Base-by-base conservation (phyloP, 2,888 invertebrate genomes). In the Drosophila multiciliata region DNA sequence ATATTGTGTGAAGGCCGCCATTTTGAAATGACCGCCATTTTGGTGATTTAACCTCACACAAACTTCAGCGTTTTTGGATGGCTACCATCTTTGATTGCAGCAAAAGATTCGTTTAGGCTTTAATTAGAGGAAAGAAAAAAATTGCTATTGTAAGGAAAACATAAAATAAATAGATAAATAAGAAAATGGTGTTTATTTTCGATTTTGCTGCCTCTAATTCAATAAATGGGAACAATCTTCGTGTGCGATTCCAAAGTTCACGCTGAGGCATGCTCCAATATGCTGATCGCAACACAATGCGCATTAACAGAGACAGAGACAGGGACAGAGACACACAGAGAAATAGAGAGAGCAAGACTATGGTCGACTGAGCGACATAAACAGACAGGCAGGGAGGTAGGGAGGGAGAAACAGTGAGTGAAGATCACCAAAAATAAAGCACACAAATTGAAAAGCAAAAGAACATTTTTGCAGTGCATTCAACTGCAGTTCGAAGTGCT, bases 211-310 rank as follows among this genome's bases (percentile, higher is more conserved):
- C 58, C 64, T 81, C 64, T 73, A 78, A 59, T 57, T 64, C 66
- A 73, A 70, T 66, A 59, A 83, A 80, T 73, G 75, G 73, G 67
- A 80, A 69, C 80, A 74, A 87, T 89, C 82, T 73, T 66, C 70
- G 75, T 63, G 77, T 79, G 68, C 71, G 85, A 69, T 78, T 85
- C 77, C 87, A 89, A 87, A 87, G 87, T 87, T 79, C 89, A 89
- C 50, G 48, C 36, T 52, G 65, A 59, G 77, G 60, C 85, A 86
- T 82, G 85, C 85, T 79, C 62, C 72, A 72, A 68, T 53, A 58
- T 42, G 87, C 73, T 86, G 85, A 86, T 86, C 83, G 49, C 48
- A 67, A 57, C 52, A 75, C 64, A 69, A 33, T 54, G 61, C 66
- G 66, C 29, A 75, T 69, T 75, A 45, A 55, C 40, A 48, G 26